Conservation (phyloP, 2,888 invertebrate genomes). For the Parnassius orleans region DNA sequence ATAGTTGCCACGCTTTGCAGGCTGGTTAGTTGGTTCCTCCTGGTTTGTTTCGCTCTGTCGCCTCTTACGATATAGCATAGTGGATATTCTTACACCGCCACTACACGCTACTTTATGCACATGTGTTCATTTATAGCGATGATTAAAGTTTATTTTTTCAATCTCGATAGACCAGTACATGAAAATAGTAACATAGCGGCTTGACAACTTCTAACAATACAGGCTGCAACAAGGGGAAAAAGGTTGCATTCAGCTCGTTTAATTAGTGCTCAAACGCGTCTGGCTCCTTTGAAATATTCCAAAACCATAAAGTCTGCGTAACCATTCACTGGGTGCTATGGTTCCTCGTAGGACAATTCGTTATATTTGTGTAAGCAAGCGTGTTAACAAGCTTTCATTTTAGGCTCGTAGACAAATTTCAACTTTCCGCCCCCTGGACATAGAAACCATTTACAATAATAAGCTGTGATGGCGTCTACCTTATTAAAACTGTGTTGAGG, state of each 20-base stretch:
- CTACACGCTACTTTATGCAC: no score
- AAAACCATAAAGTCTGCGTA: constrained; percentile 68
- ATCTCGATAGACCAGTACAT: no score
- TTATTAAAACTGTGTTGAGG: constrained; percentile 2
- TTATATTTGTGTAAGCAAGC: constrained; percentile 80
- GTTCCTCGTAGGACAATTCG: constrained; percentile 65
- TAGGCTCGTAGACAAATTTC: not conserved
- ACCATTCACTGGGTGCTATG: constrained; percentile 69
- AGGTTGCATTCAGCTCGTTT: constrained; percentile 46
- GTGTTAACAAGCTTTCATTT: constrained; percentile 38
- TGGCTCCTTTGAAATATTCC: constrained; percentile 65
- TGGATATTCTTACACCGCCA: no score
- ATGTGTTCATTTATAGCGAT: no score
- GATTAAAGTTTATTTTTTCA: no score
- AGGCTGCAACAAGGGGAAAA: constrained; percentile 16
- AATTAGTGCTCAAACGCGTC: constrained; percentile 66
- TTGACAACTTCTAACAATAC: constrained; percentile 17
- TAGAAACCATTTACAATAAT: constrained; percentile 4
- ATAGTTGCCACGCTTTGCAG: no score
- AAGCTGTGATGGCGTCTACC: not conserved
- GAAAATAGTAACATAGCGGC: constrained; percentile 6
- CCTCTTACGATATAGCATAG: no score
- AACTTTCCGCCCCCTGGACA: constrained; percentile 2
- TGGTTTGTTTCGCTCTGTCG: no score
- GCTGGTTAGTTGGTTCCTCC: no score